Percentiles rank a stretch among this genome's conserved stretches.
These are phyloP conservation scores for Polylopha cassiicola DNA, from an alignment of 2,888 invertebrate genomes.

Conservation along the genomic window DNA sequence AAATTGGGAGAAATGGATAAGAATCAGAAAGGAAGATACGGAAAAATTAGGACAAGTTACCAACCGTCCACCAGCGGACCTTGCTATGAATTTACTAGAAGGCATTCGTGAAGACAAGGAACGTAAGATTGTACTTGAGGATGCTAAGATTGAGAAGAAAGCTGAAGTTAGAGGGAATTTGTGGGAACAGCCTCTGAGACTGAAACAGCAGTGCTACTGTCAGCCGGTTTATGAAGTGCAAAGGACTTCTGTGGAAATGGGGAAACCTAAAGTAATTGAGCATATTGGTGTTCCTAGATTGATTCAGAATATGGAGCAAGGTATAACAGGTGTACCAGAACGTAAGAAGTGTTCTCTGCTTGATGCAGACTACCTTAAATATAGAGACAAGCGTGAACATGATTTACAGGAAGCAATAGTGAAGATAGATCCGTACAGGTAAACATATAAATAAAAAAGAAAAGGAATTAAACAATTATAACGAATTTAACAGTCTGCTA, in stretches of 20 bases:
- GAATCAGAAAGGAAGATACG: conserved; percentile 54
- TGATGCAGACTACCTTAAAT: conserved; percentile 44
- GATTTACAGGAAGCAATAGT: conserved; percentile 41
- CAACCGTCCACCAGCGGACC: conserved; percentile 44
- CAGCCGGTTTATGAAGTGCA: conserved; percentile 54
- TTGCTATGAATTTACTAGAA: conserved; percentile 56
- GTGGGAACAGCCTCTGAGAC: conserved; percentile 52
- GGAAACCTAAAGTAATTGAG: conserved; percentile 47
- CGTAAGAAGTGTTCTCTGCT: conserved; percentile 37
- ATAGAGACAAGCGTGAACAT: conserved; percentile 45
- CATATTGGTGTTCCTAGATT: conserved; percentile 54
- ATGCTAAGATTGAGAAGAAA: conserved; percentile 52
- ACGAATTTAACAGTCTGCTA: no score
- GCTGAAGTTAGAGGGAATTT: conserved; percentile 40
- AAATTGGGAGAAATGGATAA: conserved; percentile 64
- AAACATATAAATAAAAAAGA: conserved; percentile 19
- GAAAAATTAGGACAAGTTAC: conserved; percentile 38
- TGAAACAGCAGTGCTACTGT: conserved; percentile 49
- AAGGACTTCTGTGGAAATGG: conserved; percentile 51
- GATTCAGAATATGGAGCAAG: conserved; percentile 52
- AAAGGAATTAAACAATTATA: no score
- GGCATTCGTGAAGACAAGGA: conserved; percentile 52
- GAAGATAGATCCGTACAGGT: conserved; percentile 60
- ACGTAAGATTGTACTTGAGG: conserved; percentile 49
- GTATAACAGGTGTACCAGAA: conserved; percentile 39